Percentiles rank a stretch among this genome's conserved stretches.
Evolutionary conservation across 2,113 vertebrate species (phyloP).

Genomic region (Alethe castanea): DNA sequence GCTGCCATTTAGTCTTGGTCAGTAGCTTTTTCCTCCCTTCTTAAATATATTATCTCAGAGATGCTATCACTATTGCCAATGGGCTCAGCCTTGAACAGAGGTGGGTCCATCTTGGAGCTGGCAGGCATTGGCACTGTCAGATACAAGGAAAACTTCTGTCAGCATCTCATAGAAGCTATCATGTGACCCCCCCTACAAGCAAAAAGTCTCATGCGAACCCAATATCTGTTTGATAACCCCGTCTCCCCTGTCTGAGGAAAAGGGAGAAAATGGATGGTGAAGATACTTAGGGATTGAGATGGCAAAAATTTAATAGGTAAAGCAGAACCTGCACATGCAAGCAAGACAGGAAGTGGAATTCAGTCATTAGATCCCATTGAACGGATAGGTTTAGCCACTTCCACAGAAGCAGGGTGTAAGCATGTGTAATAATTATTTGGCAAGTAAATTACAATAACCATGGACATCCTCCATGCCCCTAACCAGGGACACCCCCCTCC

Average conservation of each 20-base stretch:
- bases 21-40: not conserved
- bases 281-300: not conserved
- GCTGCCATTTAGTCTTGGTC: not conserved
- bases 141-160: not conserved
- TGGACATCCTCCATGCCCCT: fast-evolving
- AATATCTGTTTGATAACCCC: not conserved
- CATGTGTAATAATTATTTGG: not conserved
- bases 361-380: not conserved
- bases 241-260: not conserved
- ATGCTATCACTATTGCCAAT: not conserved
- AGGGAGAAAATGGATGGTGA: not conserved
- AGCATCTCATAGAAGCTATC: not conserved
- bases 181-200: not conserved
- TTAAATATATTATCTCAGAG: too few species aligned
- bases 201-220: not conserved
- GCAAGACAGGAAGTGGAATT: not conserved
- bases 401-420: not conserved
- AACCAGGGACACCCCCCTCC: fast-evolving
- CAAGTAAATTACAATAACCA: not conserved
- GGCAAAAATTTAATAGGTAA: not conserved
- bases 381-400: not conserved
- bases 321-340: not conserved
- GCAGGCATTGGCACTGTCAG: not conserved
- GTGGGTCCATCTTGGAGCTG: not conserved
- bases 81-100: not conserved